Evolutionary conservation across 1,140 invertebrate species (phyloP), one percentile per base, ranked within the genome.

Genomic region (Probaryconus sp.): DNA sequence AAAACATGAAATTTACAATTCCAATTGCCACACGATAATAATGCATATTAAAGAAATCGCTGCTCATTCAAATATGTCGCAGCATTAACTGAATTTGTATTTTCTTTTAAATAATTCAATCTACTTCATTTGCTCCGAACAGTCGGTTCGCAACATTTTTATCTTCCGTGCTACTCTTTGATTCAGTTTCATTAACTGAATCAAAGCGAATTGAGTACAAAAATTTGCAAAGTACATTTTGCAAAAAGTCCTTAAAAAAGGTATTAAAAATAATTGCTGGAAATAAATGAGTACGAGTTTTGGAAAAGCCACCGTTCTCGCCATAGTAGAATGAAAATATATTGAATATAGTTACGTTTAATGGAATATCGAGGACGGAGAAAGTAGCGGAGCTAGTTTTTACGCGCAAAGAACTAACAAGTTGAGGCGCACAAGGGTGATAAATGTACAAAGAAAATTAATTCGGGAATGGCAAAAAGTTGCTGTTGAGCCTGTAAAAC

Each of bases 1-100:
- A 51, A 58, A 58, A 58, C 53, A 68, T 68, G 58, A 38, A 68
- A 68, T 68, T 50, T 68, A 33, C 53, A 58, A 68, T 68, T 68
- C 42, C 50, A 68, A 68, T 58, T 58, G 14, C 17, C 16, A 26
- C 16, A 45, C 53, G n/a, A n/a, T 58, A 58, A 68, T 37, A 42
- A 50, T 42, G 51, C 18, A 43, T 21, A 56, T 55, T 21, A 47
- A 56, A 48, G 42, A 63, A 51, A 63, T 63, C 47, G 17, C 18
- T 16, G 28, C 26, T 14, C 10, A 37, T 60, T 48, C 14, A n/a
- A n/a, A n/a, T n/a, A n/a, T n/a, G n/a, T n/a, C n/a, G n/a, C n/a
- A n/a, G n/a, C n/a, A n/a, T n/a, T n/a, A n/a, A n/a, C n/a, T n/a
- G n/a, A n/a, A n/a, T n/a, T n/a, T n/a, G n/a, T n/a, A n/a, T n/a